Percentiles rank a stretch among this genome's conserved stretches.
phyloP scores from a whole-genome alignment of 2,113 vertebrate species.

The Ictidomys tridecemlineatus region DNA sequence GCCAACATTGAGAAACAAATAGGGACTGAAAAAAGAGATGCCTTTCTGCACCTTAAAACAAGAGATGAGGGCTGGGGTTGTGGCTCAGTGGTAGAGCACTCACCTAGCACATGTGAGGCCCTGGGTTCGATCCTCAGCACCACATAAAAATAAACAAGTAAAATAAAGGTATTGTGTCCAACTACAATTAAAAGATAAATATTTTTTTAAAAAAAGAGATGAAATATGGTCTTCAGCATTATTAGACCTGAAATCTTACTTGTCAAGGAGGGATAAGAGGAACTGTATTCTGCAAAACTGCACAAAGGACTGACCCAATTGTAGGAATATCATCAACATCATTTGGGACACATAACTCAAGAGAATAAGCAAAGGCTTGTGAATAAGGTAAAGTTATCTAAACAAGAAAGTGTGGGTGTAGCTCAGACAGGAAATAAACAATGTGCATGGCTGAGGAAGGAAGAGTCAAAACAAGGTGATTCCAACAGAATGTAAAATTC shows the following conservation, averaged over 20 bases:
- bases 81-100: too few relatives aligned
- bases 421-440: conserved; percentile 54
- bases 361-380: not conserved
- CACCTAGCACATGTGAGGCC: too few relatives aligned
- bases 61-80: not conserved
- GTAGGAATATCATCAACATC: not conserved
- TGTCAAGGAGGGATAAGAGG: not conserved
- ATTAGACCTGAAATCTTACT: not conserved
- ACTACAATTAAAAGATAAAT: too few relatives aligned
- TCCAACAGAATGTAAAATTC: conserved; percentile 9
- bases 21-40: not conserved
- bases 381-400: conserved; percentile 26
- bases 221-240: not conserved
- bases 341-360: not conserved
- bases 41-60: not conserved
- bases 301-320: not conserved
- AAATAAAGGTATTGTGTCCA: too few relatives aligned
- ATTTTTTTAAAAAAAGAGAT: not conserved
- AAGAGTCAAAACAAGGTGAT: conserved; percentile 36
- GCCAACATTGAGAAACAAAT: not conserved
- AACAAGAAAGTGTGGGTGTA: not conserved
- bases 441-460: not conserved
- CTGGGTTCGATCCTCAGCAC: too few relatives aligned
- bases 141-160: too few relatives aligned
- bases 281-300: not conserved